Base-by-base conservation (phyloP, 2,888 invertebrate species). In the Lithophane leautieri region DNA sequence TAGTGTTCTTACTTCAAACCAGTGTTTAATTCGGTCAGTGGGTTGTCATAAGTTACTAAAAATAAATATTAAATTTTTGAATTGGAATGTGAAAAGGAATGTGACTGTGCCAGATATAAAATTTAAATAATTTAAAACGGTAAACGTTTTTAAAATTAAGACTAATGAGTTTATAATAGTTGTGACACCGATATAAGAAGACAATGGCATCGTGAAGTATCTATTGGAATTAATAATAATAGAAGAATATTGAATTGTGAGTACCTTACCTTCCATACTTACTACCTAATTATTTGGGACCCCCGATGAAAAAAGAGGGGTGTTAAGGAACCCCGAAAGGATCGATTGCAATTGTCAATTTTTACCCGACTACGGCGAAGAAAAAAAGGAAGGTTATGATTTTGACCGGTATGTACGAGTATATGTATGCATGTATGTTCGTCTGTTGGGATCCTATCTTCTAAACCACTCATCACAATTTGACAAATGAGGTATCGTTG, bases 101-200 rank as follows among this genome's bases (percentile, higher is more conserved):
- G 56, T 67, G 42, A 3, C 0, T 62, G 50, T 68, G 60, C 58
- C 34, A 54, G 67, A 60, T 74, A 19, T 58, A 65, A 70, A 68
- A 67, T 71, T 72, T 3, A 28, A 72, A 68, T 42, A 22, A 28
- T 60, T 63, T 56, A 34, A n/a, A 63, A 61, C 47, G 54, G 62
- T 71, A 78, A 85, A 70, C 52, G 67, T 61, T 82, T 70, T 60
- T 56, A n/a, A 60, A 70, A 78, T 84, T 69, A 52, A 73, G 34
- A 75, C 74, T 84, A 82, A 88, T 81, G 74, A 71, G 25, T 68
- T 76, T 82, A 70, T 88, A 78, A 86, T 86, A 50, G 73, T 52
- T 50, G 74, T 80, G 77, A 79, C 70, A 61, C 63, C 60, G 42
- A 16, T 56, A 58, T 52, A 54, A 47, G 62, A n/a, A 67, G 50